phyloP scores from a whole-genome alignment of 2,888 invertebrate species.

The Mactromeris polynyma region DNA sequence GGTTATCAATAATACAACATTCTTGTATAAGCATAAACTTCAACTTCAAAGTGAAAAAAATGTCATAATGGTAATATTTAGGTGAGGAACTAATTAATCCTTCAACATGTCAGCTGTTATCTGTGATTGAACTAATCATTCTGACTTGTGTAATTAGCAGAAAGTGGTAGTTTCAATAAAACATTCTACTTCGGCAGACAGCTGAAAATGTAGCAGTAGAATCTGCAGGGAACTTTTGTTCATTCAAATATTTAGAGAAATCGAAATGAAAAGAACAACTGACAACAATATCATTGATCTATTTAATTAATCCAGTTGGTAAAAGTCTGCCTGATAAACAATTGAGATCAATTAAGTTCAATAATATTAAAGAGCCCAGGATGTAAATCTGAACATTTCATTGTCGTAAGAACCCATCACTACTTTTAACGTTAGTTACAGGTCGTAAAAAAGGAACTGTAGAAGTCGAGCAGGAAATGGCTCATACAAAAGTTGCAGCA shows the following conservation, averaged over 20 bases:
- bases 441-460: no score
- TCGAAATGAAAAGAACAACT: background rate
- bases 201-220: background rate
- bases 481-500: no score
- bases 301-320: background rate
- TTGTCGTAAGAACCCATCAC: no score
- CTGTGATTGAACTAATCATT: background rate
- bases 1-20: background rate
- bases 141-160: background rate
- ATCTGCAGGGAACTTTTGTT: background rate
- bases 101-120: background rate
- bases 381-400: no score
- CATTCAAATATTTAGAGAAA: background rate
- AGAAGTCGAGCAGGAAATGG: no score
- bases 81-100: background rate
- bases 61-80: slow-evolving; percentile 2
- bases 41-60: slow-evolving; percentile 11
- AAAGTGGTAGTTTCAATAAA: background rate
- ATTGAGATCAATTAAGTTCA: no score
- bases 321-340: no score
- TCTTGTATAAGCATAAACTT: background rate
- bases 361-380: no score
- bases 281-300: background rate
- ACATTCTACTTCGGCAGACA: background rate
- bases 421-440: no score